Percentiles rank a stretch among this genome's conserved stretches.
phyloP scores from a whole-genome alignment of 2,113 vertebrate genomes.

The Prionailurus viverrinus region DNA sequence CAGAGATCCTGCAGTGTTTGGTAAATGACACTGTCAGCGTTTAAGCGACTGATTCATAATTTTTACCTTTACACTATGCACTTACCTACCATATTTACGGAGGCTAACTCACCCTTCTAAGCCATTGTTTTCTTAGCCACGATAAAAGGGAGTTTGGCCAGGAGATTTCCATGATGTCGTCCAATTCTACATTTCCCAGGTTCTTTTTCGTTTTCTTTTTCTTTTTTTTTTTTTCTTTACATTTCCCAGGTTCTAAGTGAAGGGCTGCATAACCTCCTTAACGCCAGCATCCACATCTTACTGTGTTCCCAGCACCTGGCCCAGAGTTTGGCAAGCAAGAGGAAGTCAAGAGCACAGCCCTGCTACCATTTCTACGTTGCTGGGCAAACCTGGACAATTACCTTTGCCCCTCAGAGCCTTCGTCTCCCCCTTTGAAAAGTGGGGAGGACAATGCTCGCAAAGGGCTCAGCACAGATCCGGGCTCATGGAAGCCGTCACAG shows the following conservation, averaged over 20 bases:
- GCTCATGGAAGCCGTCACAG: not conserved
- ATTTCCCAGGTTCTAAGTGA: not conserved
- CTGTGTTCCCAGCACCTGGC: not conserved
- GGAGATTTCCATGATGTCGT: not conserved
- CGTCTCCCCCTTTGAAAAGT: not conserved
- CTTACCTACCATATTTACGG: not conserved
- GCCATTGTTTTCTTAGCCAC: not conserved
- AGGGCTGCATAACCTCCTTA: not conserved
- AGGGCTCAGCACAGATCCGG: not conserved
- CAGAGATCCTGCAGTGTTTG: not conserved
- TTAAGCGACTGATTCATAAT: not conserved
- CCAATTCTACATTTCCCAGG: not conserved
- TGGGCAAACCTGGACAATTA: not conserved
- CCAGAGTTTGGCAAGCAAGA: not conserved
- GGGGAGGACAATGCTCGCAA: not conserved
- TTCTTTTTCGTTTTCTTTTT: not conserved
- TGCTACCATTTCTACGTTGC: not conserved
- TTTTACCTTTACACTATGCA: not conserved
- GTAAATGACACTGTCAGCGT: not conserved
- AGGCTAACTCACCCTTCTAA: not conserved
- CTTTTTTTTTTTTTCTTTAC: not conserved
- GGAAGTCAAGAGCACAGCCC: too few relatives aligned
- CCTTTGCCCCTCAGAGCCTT: not conserved
- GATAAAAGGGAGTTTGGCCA: not conserved
- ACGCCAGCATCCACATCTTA: not conserved